Evolutionary conservation across 2,888 invertebrate species (phyloP).

Genomic region (Platycheirus albimanus): DNA sequence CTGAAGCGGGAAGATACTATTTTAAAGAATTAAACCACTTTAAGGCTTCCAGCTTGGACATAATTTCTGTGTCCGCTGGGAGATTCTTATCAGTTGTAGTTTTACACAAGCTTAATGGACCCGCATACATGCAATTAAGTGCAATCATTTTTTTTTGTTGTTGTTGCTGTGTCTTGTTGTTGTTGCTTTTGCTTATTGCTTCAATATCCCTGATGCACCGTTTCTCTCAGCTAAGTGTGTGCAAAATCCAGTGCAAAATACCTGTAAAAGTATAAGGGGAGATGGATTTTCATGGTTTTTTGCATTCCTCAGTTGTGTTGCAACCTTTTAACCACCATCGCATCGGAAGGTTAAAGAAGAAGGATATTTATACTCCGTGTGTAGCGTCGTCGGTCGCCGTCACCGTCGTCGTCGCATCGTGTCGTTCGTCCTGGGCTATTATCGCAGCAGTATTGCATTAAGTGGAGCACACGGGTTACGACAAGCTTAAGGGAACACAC

Average conservation of each 20-base stretch:
- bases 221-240: conserved; percentile 42
- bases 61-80: conserved; percentile 70
- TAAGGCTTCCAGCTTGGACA: conserved; percentile 71
- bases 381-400: too few species aligned
- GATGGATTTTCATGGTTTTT: conserved; percentile 44
- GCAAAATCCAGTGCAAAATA: conserved; percentile 61
- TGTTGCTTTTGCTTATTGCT: not conserved
- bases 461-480: conserved; percentile 64
- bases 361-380: conserved; percentile 16
- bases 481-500: conserved; percentile 41
- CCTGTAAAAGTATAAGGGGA: conserved; percentile 30
- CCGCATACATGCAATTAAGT: conserved; percentile 74
- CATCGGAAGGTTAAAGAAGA: conserved; percentile 41
- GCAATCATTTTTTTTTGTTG: conserved; percentile 63
- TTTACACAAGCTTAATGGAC: conserved; percentile 74
- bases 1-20: conserved; percentile 10
- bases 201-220: conserved; percentile 32
- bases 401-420: conserved; percentile 3
- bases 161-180: not conserved
- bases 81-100: conserved; percentile 74
- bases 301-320: conserved; percentile 50
- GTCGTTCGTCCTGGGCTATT: conserved; percentile 50
- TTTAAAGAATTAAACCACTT: conserved; percentile 66
- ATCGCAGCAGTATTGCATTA: conserved; percentile 66
- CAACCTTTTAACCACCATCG: conserved; percentile 45